Percentiles rank a stretch among this genome's conserved stretches.
Conservation (phyloP, 2,797 vertebrate genomes). For the Rousettus madagascariensis region DNA sequence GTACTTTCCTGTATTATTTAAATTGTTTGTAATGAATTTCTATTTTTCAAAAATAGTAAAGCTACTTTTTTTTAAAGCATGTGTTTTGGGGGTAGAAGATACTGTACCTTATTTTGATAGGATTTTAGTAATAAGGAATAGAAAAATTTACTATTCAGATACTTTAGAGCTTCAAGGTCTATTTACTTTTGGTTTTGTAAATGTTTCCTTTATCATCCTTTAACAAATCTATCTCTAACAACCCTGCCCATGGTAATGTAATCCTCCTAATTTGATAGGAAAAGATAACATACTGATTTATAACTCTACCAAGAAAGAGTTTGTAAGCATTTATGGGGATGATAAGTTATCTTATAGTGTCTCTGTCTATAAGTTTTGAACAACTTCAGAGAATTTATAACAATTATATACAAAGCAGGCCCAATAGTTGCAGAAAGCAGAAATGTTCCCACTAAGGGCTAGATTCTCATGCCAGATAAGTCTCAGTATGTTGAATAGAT, state of each 20-base stretch:
- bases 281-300: not conserved
- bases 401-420: slow-evolving; percentile 29
- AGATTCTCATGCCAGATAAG: slow-evolving; percentile 4
- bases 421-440: slow-evolving; percentile 5
- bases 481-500: not conserved
- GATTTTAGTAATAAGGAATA: slow-evolving; percentile 33
- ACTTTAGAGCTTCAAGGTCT: not conserved
- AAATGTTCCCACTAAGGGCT: not conserved
- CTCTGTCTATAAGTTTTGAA: not conserved
- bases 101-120: not conserved
- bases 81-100: slow-evolving; percentile 7
- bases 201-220: not conserved
- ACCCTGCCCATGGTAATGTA: not conserved
- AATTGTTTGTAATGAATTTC: not conserved
- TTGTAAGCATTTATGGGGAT: not conserved
- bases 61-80: not conserved
- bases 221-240: slow-evolving; percentile 28
- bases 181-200: slow-evolving; percentile 28
- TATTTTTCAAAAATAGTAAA: slow-evolving; percentile 41
- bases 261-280: slow-evolving; percentile 43
- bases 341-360: not conserved
- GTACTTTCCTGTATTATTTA: slow-evolving; percentile 34
- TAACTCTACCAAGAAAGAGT: slow-evolving; percentile 30
- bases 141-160: slow-evolving; percentile 14
- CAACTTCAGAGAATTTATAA: slow-evolving; percentile 15